Base-by-base conservation (phyloP, 2,113 vertebrate genomes). In the Corythornis vintsioides region DNA sequence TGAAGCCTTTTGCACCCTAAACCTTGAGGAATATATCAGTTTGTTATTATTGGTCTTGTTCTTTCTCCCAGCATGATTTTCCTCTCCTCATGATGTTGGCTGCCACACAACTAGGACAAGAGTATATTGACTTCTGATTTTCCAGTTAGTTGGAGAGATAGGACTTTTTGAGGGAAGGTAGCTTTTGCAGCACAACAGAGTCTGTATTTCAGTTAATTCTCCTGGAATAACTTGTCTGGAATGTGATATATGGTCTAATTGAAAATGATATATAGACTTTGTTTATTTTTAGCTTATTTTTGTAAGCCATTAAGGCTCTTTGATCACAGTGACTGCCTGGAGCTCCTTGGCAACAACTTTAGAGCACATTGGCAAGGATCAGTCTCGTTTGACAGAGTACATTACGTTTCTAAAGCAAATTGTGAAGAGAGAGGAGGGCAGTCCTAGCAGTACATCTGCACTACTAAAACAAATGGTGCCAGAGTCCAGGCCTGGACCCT, bases 1-100 rank as follows among this genome's bases (percentile, higher is more conserved):
- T 89, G 95, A 96, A 96, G 93, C 92, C 83, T 96, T 96, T 93
- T 96, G 79, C 89, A 95, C 88, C 60, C 77, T 90, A 93, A 86
- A 82, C 86, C 22, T 92, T 82, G 55, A 95, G 26, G 50, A 94
- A 83, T 83, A 93, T 55, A 91, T 88, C 60, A 29, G 48, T 92
- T 94, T 96, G 89, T 95, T 95, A 87, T 96, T 93, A 47, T 92
- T 93, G 75, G 84, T 79, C 86, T 67, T 13, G 8, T 73, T 92
- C 85, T 91, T 89, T 89, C 52, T 57, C 67, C 12, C 82, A 88
- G 88, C 47, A 55, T 90, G 90, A 83, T 60, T 92, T 90, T 88
- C 56, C 47, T 93, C 33, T 8, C 71, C 87, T 92, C 75, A 48
- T 81, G 72, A 87, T 72, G 48, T 84, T 96, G 93, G 93, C 86